Base-by-base conservation (phyloP, 1,140 invertebrate species). In the Paraescarpia echinospica region DNA sequence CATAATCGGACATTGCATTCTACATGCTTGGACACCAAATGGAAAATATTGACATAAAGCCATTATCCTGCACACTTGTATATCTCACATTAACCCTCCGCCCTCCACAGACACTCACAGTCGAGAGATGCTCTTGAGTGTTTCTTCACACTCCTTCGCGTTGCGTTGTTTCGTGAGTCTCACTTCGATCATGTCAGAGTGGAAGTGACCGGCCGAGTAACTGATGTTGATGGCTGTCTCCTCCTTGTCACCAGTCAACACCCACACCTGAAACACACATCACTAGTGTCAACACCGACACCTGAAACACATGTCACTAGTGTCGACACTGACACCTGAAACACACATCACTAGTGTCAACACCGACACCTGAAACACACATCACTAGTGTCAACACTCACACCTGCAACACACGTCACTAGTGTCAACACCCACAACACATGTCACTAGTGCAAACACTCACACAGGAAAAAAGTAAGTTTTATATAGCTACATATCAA, bases 211-310 rank as follows among this genome's bases (percentile, higher is more conserved):
- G 14, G 98, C 98, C 0, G 99, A 99, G 95, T 99, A 98, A 12
- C 99, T 99, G 94, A 99, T 98, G 96, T 99, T 99, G 91, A 99
- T 97, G 35, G 99, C 99, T 1, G 99, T 99, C 96, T 99, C 99
- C 89, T 98, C 98, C 95, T 99, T 99, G 96, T 99, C 99, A 0
- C 99, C 99, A 51, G 99, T 99, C 91, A 99, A 96, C 89, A 99
- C 98, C 99, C 99, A 99, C 48, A 99, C 95, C 95, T 97, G 94
- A 91, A 92, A 77, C 59, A 77, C 59, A 77, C 18, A 9, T 90
- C 35, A 90, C 33, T 33, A 31, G 89, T 90, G 89, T 90, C 35
- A 34, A 90, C 35, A 90, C 5, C 33, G 5, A 90, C 35, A 90
- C 89, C 33, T 34, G 89, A 22, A 90, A 90, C 34, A 90, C 89